A percentile compares a stretch with the other conserved stretches of the same genome.
Evolutionary conservation across 2,888 invertebrate genomes (phyloP).

Genomic region (Ischnura elegans): DNA sequence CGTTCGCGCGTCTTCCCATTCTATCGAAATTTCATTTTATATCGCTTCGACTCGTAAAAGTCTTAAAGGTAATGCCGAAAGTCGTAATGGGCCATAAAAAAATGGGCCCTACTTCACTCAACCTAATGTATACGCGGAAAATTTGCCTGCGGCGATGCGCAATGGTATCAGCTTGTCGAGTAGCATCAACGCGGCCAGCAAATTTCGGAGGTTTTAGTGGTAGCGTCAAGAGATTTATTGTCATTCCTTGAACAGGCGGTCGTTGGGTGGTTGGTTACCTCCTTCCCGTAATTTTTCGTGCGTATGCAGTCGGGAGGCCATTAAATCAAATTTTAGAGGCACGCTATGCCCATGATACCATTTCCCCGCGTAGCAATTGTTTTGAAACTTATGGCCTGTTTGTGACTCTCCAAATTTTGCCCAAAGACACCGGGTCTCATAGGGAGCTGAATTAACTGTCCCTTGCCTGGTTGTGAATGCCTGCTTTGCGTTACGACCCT

Average conservation of each 20-base stretch:
- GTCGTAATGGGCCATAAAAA: neutral
- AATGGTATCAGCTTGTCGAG: neutral
- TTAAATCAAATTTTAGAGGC: constrained; percentile 57
- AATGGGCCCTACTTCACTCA: no score
- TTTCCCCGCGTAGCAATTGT: constrained; percentile 41
- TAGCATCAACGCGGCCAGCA: neutral
- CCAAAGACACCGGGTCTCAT: neutral
- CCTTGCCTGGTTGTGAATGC: neutral
- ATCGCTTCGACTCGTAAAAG: neutral
- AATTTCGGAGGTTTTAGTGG: constrained; percentile 25
- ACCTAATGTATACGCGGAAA: neutral
- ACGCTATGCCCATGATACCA: constrained; percentile 47
- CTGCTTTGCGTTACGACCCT: neutral
- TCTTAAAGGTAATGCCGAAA: neutral
- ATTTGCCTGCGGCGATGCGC: neutral
- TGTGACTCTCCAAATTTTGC: neutral
- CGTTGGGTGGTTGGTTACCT: neutral
- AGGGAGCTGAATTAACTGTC: constrained; percentile 2
- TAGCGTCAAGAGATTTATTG: constrained; percentile 39
- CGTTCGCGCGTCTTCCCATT: neutral
- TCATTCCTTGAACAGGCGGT: constrained; percentile 39
- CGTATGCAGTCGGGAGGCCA: neutral
- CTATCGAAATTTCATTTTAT: neutral
- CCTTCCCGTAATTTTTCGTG: neutral
- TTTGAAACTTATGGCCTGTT: constrained; percentile 51